Base-by-base conservation (phyloP, 37 sponge, comb jelly and placozoan genomes). In the Eunapius fragilis region DNA sequence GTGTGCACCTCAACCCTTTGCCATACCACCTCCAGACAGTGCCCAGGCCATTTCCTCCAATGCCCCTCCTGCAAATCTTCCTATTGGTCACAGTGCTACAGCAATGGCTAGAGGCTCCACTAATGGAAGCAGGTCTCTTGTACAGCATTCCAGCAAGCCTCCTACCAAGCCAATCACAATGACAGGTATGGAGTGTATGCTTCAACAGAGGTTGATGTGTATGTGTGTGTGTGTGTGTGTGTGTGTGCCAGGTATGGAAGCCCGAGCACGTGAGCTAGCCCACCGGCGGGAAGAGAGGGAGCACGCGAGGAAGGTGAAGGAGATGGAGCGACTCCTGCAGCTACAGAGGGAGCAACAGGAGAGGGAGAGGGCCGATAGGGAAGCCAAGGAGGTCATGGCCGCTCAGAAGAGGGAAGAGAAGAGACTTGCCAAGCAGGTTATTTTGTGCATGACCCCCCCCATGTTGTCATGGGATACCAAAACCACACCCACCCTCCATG, bases 391-490 rank as follows among this genome's bases (percentile, higher is more conserved):
- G 67, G 88, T 80, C 31, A 32, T 70, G 22, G 30, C 72, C 19
- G 50, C 47, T 14, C 48, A 78, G 81, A 87, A 69, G 75, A 87
- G 79, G 69, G 90, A 84, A 41, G 91, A 94, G 82, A 94, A 75
- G 47, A 79, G 68, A 68, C 32, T 82, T 33, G 94, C 91, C 6
- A 87, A 84, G 69, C 88, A 90, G 90, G 90, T 85, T 37, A n/a
- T n/a, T 47, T 3, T 70, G 24, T 32, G 25, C 36, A 10, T 69
- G 25, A 25, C 0, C 69, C 4, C 35, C 0, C 69, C 4, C 35
- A 25, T 31, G 49, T 34, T 76, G 77, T 23, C 26, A 78, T 80
- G 7, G 27, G 67, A 49, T 80, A 27, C 68, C 10, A n/a, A 26
- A 58, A 67, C 24, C 19, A 33, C 72, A 41, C 28, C 37, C 28